Base-by-base conservation (phyloP, 2,113 vertebrate genomes). In the Muscicapa adusta region DNA sequence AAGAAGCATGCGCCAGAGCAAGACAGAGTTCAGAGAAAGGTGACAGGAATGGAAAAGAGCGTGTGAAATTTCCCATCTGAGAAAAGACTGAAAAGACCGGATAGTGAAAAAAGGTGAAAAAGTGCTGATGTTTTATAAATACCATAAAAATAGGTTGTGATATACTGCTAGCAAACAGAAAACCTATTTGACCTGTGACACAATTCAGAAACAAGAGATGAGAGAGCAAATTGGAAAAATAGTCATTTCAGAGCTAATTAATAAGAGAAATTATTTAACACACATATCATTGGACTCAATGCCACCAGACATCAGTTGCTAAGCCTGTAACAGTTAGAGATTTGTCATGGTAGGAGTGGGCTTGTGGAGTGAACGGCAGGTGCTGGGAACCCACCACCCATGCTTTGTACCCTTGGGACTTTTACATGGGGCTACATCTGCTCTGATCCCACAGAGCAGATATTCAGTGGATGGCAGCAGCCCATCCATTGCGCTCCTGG, bases 1-100 rank as follows among this genome's bases (percentile, higher is more conserved):
- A 83, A 73, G 82, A 75, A 79, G 62, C 36, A 67, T 76, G 38
- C 26, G 54, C 34, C 12, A 66, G 70, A 91, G 45, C 42, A 70
- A 70, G 58, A 28, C 13, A 88, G 42, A 76, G 50, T 94, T 96
- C 95, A 91, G 71, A 80, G 82, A 79, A 83, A 89, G 89, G 82
- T 89, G 71, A 93, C 38, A 56, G 65, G 42, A 90, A 74, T 82
- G 51, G 53, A 63, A 72, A 89, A 85, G 36, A 28, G 45, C 18
- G 9, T 36, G 45, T 63, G 68, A 95, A 83, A 70, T 70, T 54
- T 74, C 81, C 68, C 47, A n/a, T 2, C 1, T 79, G 54, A 89
- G 85, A 84, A 92, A 34, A 70, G 24, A 18, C n/a, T 77, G 74
- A 76, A 82, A 82, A 85, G 42, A 17, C 36, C 50, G 54, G 33